Evolutionary conservation across 2,888 invertebrate genomes (phyloP).

Genomic region (Nineta flava): DNA sequence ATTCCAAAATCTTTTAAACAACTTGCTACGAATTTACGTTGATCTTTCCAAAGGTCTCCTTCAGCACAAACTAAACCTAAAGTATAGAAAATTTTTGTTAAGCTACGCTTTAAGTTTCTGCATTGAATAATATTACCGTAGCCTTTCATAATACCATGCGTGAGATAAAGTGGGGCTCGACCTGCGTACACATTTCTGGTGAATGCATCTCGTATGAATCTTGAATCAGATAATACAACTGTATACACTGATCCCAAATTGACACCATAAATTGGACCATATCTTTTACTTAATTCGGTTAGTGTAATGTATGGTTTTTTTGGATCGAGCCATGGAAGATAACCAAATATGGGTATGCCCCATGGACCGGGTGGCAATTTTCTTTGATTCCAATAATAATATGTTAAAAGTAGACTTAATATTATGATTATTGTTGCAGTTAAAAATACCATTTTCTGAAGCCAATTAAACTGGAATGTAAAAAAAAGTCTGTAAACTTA

Average conservation of each 20-base stretch:
- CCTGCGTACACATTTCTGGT: slow-evolving; percentile 56
- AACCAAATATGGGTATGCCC: slow-evolving; percentile 65
- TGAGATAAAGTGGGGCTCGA: slow-evolving; percentile 65
- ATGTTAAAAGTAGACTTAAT: too few relatives aligned
- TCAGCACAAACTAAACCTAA: slow-evolving; percentile 71
- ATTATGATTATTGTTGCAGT: too few relatives aligned
- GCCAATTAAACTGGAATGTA: too few relatives aligned
- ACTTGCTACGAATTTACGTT: slow-evolving; percentile 54
- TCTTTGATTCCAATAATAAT: slow-evolving; percentile 17
- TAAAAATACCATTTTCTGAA: too few relatives aligned
- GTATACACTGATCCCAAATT: slow-evolving; percentile 59
- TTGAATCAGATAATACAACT: slow-evolving; percentile 61
- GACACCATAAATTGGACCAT: slow-evolving; percentile 59
- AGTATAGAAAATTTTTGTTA: slow-evolving; percentile 11
- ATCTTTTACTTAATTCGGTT: slow-evolving; percentile 44
- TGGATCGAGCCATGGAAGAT: slow-evolving; percentile 54
- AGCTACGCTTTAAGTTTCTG: background rate
- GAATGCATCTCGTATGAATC: slow-evolving; percentile 54
- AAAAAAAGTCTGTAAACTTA: too few relatives aligned
- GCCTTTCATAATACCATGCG: slow-evolving; percentile 77
- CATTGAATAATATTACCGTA: slow-evolving; percentile 46
- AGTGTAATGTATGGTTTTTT: slow-evolving; percentile 55
- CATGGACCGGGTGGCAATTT: slow-evolving; percentile 61
- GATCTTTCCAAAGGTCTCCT: slow-evolving; percentile 68
- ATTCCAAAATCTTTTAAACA: slow-evolving; percentile 61